Conservation (phyloP, 2,113 vertebrate species). For the Pristiophorus japonicus region DNA sequence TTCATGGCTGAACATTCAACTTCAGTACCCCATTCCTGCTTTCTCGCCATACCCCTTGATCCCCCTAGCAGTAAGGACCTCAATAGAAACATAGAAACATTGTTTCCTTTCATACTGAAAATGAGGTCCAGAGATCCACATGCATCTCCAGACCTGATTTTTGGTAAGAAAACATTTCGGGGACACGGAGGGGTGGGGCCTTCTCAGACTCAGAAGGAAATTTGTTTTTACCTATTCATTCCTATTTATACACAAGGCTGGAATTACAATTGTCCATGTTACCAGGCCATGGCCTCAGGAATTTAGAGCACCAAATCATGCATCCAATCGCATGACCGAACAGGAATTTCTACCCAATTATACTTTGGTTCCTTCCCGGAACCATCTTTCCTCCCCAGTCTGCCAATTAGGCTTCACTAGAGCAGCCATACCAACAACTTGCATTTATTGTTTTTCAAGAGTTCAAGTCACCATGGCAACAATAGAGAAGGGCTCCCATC, state of each 20-base stretch:
- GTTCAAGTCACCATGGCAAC: conserved; percentile 1
- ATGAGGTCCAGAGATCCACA: not conserved
- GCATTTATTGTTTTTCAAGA: not conserved
- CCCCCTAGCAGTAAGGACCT: no score
- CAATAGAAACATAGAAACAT: no score
- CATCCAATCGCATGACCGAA: not conserved
- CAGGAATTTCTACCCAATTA: not conserved
- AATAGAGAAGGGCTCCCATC: conserved; percentile 6
- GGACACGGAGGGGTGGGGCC: no score
- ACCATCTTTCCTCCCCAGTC: not conserved
- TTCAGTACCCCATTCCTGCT: no score
- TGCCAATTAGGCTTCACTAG: not conserved
- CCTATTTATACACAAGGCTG: not conserved
- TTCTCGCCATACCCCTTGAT: no score
- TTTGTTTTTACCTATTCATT: no score
- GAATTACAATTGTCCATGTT: not conserved
- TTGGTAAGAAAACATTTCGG: no score
- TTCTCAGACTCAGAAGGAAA: no score
- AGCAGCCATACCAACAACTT: not conserved
- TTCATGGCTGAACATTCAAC: no score
- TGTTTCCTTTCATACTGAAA: not conserved
- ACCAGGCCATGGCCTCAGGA: not conserved
- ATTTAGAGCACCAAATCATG: not conserved
- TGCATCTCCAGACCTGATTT: not conserved
- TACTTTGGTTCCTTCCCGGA: not conserved